A percentile compares a stretch with the other conserved stretches of the same genome.
phyloP scores from a whole-genome alignment of 2,113 vertebrate genomes.

The Harpagus bidentatus region DNA sequence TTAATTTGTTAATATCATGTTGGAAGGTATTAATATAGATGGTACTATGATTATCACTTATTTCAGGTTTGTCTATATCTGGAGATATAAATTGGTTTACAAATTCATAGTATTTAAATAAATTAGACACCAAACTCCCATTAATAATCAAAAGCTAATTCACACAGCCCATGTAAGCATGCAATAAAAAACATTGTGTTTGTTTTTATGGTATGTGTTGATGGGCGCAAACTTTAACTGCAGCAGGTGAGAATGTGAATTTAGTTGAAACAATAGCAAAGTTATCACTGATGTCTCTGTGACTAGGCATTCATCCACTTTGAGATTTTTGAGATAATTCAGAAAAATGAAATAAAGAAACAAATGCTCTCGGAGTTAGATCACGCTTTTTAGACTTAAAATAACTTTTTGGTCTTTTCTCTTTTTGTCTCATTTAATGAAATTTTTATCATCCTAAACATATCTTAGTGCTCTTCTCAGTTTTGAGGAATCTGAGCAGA shows the following conservation, averaged over 20 bases:
- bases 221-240: background rate
- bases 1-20: background rate
- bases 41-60: background rate
- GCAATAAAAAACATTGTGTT: background rate
- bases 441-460: background rate
- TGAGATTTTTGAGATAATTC: background rate
- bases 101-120: background rate
- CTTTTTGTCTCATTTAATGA: background rate
- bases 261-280: background rate
- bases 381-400: background rate
- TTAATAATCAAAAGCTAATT: background rate
- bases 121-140: background rate
- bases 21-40: background rate
- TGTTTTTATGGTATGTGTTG: background rate
- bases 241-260: background rate
- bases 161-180: background rate
- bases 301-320: background rate
- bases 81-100: background rate
- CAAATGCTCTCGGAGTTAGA: background rate
- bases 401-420: background rate
- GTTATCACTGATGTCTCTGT: background rate
- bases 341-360: background rate
- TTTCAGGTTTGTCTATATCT: background rate
- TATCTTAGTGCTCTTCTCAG: background rate
- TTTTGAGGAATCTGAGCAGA: background rate